Base-by-base conservation (phyloP, 1,140 invertebrate species). In the Panulirus ornatus region DNA sequence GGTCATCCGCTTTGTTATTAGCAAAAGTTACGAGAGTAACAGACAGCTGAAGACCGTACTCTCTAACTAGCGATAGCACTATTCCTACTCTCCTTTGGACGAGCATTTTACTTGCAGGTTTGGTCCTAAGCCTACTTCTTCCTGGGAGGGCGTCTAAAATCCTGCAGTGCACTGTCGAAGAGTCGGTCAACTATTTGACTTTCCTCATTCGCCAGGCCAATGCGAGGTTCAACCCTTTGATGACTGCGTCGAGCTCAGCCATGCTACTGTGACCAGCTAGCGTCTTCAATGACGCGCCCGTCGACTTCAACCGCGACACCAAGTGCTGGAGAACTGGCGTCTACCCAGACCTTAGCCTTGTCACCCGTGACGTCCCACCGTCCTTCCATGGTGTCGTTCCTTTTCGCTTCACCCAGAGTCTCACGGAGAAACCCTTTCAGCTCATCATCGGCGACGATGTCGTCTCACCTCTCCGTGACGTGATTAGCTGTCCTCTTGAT, bases 401-500 rank as follows among this genome's bases (percentile, higher is more conserved):
- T 75, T 36, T 34, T 75, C n/a, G 38, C 73, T 75, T 75, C 73
- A 34, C 19, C 9, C 73, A 75, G 2, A 75, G 73, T 75, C 38
- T 75, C 73, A 6, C 19, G 5, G n/a, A 75, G 8, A 19, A 11
- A 36, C 8, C 73, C 8, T 75, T 34, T 75, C 5, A 75, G 1
- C 34, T 75, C n/a, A n/a, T n/a, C n/a, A n/a, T n/a, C n/a, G n/a
- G n/a, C n/a, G n/a, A n/a, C n/a, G n/a, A n/a, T n/a, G 2, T 75
- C 66, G 5, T 75, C 84, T 34, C 84, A 86, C 1, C 70, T 54
- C 30, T 42, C 54, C 27, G 84, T 73, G n/a, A 44, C 27, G 36
- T 44, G 42, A 70, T 86, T 86, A 1, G 38, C 22, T n/a, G 5
- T 75, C 44, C 70, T 27, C 84, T 86, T 86, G 22, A 86, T 40